Conservation (phyloP, 2,113 vertebrate genomes). For the Chloropsis cyanopogon region DNA sequence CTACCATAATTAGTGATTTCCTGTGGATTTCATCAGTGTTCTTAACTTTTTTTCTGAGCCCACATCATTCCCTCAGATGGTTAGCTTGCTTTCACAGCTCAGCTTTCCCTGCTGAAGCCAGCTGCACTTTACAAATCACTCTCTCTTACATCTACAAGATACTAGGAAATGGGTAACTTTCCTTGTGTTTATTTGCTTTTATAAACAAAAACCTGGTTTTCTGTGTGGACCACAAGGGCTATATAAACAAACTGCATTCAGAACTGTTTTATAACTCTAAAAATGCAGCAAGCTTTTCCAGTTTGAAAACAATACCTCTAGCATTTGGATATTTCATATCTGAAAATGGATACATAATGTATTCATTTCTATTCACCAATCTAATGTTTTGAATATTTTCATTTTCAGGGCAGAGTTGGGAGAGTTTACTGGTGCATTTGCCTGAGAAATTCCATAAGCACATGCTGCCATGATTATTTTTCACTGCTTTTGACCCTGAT, state of each 20-base stretch:
- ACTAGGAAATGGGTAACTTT: neutral
- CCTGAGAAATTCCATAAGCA: neutral
- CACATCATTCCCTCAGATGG: neutral
- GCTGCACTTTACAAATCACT: neutral
- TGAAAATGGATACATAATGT: neutral
- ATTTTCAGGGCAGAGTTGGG: neutral
- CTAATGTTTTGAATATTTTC: neutral
- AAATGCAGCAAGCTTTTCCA: neutral
- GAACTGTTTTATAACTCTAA: neutral
- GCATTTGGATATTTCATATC: neutral
- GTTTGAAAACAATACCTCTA: neutral
- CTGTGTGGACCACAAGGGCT: neutral
- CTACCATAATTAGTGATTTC: constrained; percentile 7
- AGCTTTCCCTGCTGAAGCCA: neutral
- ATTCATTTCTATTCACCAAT: neutral
- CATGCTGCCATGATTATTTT: neutral
- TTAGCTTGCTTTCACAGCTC: neutral
- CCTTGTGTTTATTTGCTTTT: neutral
- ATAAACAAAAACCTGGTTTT: neutral
- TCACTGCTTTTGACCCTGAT: neutral
- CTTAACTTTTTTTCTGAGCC: neutral
- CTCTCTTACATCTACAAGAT: neutral
- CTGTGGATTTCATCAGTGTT: neutral
- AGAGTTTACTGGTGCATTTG: neutral
- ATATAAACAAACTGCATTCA: neutral